These are phyloP conservation scores for Odocoileus virginianus DNA, from an alignment of 2,113 vertebrate species.

Conservation along the genomic window DNA sequence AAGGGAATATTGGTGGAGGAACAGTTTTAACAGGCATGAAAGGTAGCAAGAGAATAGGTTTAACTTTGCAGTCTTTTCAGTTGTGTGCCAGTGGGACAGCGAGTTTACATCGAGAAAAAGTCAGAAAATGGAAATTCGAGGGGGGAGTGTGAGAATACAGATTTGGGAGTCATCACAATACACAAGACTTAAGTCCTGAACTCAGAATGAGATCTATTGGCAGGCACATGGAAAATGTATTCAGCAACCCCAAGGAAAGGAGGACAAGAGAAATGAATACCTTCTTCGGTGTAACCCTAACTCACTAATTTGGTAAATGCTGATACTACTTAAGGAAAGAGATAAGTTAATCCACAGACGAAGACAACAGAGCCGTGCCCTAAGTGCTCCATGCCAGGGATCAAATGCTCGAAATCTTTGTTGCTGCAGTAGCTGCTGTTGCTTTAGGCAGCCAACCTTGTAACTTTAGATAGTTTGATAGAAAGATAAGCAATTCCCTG, in stretches of 20 bases:
- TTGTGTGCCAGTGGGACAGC: not conserved
- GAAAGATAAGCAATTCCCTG: slow-evolving; percentile 26
- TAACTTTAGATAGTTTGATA: slow-evolving; percentile 33
- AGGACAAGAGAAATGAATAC: slow-evolving; percentile 13
- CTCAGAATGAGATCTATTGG: not conserved
- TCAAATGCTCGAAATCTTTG: slow-evolving; percentile 28
- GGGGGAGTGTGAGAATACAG: not conserved
- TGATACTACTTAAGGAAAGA: slow-evolving; percentile 25
- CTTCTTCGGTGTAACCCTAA: slow-evolving; percentile 25
- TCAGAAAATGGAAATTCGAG: not conserved
- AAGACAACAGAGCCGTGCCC: not conserved
- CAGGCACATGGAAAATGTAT: not conserved
- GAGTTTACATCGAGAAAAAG: not conserved
- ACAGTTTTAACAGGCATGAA: not conserved
- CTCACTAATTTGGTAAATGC: slow-evolving; percentile 38
- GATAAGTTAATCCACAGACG: slow-evolving; percentile 1
- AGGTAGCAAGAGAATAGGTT: not conserved
- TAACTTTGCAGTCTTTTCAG: not conserved
- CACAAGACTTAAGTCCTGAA: not conserved
- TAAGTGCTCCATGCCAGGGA: not conserved
- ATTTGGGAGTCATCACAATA: not conserved
- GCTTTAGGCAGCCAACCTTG: not conserved
- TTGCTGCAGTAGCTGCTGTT: not conserved
- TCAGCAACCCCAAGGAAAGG: not conserved
- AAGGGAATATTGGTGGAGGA: not conserved